Base-by-base conservation (phyloP, 2,888 invertebrate species). In the Polydrusus tereticollis region DNA sequence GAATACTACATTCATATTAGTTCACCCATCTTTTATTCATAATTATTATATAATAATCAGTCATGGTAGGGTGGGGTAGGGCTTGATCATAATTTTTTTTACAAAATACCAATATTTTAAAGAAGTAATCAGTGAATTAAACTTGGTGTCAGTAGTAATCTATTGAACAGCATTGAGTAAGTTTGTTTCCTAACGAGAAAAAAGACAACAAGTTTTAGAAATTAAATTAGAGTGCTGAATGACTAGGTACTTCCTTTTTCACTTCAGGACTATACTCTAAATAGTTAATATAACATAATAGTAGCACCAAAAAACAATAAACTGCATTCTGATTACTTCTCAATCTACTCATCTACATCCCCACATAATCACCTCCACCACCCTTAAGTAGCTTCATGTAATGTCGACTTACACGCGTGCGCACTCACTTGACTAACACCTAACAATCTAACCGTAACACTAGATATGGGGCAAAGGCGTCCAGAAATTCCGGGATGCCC, bases 381-480 rank as follows among this genome's bases (percentile, higher is more conserved):
- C 41, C 36, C 43, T 59, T 23, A 69, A 62, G 52, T 73, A 63
- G 67, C 67, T 74, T 70, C 74, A 71, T 71, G 62, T 75, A 75
- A 72, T 75, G 75, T 75, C 68, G 71, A 73, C 75, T 72, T 63
- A 72, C 75, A 76, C 76, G 72, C 76, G 72, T 81, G 83, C 75
- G 70, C 85, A 87, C 86, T 83, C 79, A 86, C 87, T 86, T 78
- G 77, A 83, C 84, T 84, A 83, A 84, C 83, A 83, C 86, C 85
- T 87, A 84, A 88, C 86, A 70, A 85, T 84, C 84, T 84, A 84
- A 84, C 84, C 84, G 79, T 84, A 84, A 84, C 85, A 85, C 78
- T 91, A 96, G 95, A 94, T 94, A 84, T 94, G 94, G 89, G 93
- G 94, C 85, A 91, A 93, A 84, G 90, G 94, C 83, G 92, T 95